Evolutionary conservation across 2,888 invertebrate species (phyloP).

Genomic region (Dryobota labecula): DNA sequence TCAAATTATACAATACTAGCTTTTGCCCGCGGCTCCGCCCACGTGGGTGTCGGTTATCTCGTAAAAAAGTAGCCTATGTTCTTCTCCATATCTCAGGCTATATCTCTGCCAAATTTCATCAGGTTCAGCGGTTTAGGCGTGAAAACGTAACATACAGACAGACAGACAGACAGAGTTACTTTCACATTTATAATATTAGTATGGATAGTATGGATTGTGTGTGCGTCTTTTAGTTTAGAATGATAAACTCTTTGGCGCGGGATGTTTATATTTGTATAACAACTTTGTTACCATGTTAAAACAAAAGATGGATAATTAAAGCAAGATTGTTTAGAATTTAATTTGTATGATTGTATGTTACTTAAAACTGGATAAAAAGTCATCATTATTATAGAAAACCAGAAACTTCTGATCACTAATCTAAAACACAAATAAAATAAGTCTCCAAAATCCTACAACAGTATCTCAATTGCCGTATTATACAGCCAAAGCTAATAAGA

Average conservation of each 20-base stretch:
- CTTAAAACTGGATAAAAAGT: neutral
- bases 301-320: slow-evolving; percentile 14
- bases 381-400: neutral
- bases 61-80: too few relatives aligned
- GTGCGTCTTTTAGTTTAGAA: slow-evolving; percentile 16
- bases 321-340: neutral
- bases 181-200: too few relatives aligned
- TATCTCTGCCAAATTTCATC: too few relatives aligned
- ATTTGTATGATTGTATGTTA: neutral
- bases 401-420: neutral
- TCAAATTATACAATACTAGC: slow-evolving; percentile 24
- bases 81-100: too few relatives aligned
- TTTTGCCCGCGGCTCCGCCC: too few relatives aligned
- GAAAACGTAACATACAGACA: too few relatives aligned
- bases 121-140: too few relatives aligned
- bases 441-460: neutral
- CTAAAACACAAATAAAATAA: neutral
- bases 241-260: slow-evolving; percentile 9
- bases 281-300: slow-evolving; percentile 15
- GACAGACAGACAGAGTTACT: too few relatives aligned
- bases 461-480: neutral
- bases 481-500: slow-evolving; percentile 1
- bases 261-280: slow-evolving; percentile 24
- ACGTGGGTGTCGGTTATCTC: too few relatives aligned
- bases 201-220: too few relatives aligned